Conservation (phyloP, 2,797 vertebrate genomes). For the Poecilia velifera region DNA sequence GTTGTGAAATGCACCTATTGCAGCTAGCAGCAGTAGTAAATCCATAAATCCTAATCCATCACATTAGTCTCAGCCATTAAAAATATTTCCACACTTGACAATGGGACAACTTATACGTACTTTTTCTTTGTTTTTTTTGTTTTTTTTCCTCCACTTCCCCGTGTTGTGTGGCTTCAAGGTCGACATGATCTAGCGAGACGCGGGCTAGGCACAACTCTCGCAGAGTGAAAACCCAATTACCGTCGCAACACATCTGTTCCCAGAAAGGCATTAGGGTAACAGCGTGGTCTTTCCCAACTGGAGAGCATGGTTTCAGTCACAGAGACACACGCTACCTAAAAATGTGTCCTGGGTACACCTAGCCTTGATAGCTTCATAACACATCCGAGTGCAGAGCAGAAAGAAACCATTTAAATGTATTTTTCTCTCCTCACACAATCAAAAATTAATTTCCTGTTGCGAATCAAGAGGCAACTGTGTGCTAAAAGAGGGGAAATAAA, state of each 20-base stretch:
- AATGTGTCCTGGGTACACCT: not conserved
- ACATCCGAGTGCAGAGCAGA: not conserved
- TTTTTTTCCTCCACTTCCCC: not conserved
- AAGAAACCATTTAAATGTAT: slow-evolving; percentile 5
- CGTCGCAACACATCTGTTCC: slow-evolving; percentile 58
- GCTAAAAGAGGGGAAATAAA: not conserved
- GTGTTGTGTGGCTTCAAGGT: slow-evolving; percentile 32
- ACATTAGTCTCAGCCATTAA: not conserved
- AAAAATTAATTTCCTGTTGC: not conserved
- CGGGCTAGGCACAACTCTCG: slow-evolving; percentile 23
- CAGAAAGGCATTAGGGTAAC: slow-evolving; percentile 68
- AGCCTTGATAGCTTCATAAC: not conserved
- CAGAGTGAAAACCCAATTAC: slow-evolving; percentile 60
- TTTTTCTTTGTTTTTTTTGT: not conserved
- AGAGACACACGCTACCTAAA: slow-evolving; percentile 26
- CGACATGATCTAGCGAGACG: slow-evolving; percentile 40
- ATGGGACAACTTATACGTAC: not conserved
- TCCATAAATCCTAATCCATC: not conserved
- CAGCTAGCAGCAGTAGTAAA: not conserved
- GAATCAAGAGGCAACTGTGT: not conserved
- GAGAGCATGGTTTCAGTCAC: slow-evolving; percentile 28
- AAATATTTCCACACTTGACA: slow-evolving; percentile 9
- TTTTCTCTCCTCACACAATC: not conserved
- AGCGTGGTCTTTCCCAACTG: slow-evolving; percentile 48
- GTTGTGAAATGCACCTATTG: not conserved